Evolutionary conservation across 2,888 invertebrate species (phyloP), one percentile per base, ranked within the genome.

Genomic region (Dromius quadrimaculatus): DNA sequence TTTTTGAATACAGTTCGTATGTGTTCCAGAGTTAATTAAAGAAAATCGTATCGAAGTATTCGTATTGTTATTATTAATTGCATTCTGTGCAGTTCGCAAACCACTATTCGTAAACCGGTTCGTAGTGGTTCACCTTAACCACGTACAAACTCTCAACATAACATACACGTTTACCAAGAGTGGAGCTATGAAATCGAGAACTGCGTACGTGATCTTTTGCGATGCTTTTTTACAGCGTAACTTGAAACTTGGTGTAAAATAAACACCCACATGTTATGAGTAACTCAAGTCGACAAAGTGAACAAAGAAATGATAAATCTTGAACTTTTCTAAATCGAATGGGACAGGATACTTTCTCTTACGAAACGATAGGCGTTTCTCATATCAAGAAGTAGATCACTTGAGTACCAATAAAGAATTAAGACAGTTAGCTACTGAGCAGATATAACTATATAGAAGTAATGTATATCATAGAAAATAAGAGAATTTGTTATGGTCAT

Each of bases 121-220:
- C 23, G 50, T 23, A 50, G 50, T 50, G 15, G 50, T 50, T 50
- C 50, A 50, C 50, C 50, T 50, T 50, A 50, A 11, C 50, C n/a
- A n/a, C n/a, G 6, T 1, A 22, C 22, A 2, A 23, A 11, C n/a
- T 15, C 15, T 15, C 13, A 43, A 9, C 8, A 13, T 22, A 45
- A 36, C 36, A 9, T 36, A 36, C 36, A 36, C 3, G n/a, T n/a
- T n/a, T n/a, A 1, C 6, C 36, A 2, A 36, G 36, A 36, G 36
- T 8, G n/a, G n/a, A 2, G 45, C 45, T 19, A 45, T 45, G 50
- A 50, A 50, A 50, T 15, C 50, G 9, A 28, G 28, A 9, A 50
- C 50, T 9, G 6, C 19, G 28, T 50, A 50, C 50, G 28, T 50
- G 28, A 22, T 50, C 50, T 50, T 50, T 43, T 50, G 45, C 45